Base-by-base conservation (phyloP, 2,888 invertebrate species). In the Phaonia tiefii region DNA sequence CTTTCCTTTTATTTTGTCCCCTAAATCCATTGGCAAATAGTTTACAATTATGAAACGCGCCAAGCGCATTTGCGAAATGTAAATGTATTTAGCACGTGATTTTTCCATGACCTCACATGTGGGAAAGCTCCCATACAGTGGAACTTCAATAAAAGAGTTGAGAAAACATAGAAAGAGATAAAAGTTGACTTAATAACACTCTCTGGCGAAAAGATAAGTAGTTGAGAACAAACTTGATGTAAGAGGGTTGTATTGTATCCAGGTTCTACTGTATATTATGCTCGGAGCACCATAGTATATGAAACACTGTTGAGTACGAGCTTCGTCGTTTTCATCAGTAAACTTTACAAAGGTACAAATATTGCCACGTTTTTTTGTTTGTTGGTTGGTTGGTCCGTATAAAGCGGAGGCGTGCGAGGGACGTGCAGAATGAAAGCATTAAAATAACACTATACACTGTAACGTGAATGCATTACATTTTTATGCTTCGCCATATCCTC, bases 361-460 rank as follows among this genome's bases (percentile, higher is more conserved):
- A 39, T 42, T 22, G 63, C 42, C 63, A 63, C 63, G 63, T 63
- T 63, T 63, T 20, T 42, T n/a, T n/a, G n/a, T n/a, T n/a, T n/a
- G n/a, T n/a, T n/a, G n/a, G n/a, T n/a, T n/a, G n/a, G n/a, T n/a
- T n/a, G n/a, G n/a, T n/a, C n/a, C n/a, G n/a, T n/a, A n/a, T n/a
- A n/a, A n/a, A 63, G 60, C 60, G n/a, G 13, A 5, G 11, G 25
- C 17, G 25, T 15, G 60, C 37, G 39, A n/a, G n/a, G n/a, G n/a
- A n/a, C n/a, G n/a, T n/a, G n/a, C n/a, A n/a, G n/a, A n/a, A n/a
- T n/a, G n/a, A 60, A 37, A 20, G 58, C 58, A 31, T 58, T 58
- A 58, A 58, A 58, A 58, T 58, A 58, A 58, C 58, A 26, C 31
- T 37, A 60, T n/a, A 44, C 60, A 60, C 37, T 73, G 51, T 63